Base-by-base conservation (phyloP, 2,888 invertebrate species). In the Lysandra coridon region DNA sequence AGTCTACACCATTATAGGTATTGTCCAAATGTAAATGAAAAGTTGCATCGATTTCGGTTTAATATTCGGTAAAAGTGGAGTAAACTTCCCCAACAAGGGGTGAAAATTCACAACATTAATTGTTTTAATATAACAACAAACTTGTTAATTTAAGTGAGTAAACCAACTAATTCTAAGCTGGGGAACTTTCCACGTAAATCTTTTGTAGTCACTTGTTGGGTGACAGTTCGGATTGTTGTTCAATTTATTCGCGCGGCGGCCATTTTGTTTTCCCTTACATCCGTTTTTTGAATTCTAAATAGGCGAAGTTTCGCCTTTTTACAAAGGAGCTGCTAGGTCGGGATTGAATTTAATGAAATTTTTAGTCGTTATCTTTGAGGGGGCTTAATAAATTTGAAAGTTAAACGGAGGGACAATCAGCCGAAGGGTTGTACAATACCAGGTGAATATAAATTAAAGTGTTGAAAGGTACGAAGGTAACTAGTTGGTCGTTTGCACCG, bases 271-370 rank as follows among this genome's bases (percentile, higher is more conserved):
- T 85, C 88, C 87, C 86, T 86, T 88, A 87, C 89, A 86, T 88
- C 85, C 91, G 91, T 88, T 91, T 89, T 91, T 91, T 88, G 92
- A 92, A 92, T 93, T 91, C 89, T 86, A 91, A 92, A 92, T 83
- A 82, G 76, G 76, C 40, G 49, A 77, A 74, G 80, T 76, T 57
- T 57, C 17, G 76, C 76, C 37, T 76, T 76, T 76, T 76, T 76
- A 76, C 76, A 76, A 76, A 75, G 2, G 75, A 76, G 76, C 30
- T 57, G 76, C 30, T 57, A 76, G 76, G 57, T 57, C 53, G 76
- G 74, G 53, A 76, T 76, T 76, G 57, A 76, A 76, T 76, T 76
- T 76, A 76, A 76, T 76, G 76, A 76, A 57, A 53, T 75, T 75
- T 75, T 49, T 53, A 49, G 53, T 49, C 75, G 49, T 76, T 53